A percentile compares a stretch with the other conserved stretches of the same genome.
Evolutionary conservation across 2,797 vertebrate species (phyloP).

Genomic region (Cryptoprocta ferox): DNA sequence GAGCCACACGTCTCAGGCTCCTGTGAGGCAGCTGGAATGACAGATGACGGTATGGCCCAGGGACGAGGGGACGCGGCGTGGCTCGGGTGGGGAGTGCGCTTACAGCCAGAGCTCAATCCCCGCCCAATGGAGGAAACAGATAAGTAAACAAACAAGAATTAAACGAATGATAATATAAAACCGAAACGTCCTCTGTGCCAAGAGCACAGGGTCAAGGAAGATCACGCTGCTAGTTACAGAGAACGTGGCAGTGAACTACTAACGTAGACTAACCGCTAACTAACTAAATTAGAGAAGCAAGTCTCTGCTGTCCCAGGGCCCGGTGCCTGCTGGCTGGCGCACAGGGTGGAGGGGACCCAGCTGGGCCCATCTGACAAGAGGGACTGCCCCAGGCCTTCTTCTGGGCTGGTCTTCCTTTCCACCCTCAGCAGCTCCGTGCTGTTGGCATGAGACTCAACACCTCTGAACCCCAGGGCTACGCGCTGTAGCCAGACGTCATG

Average conservation of each 20-base stretch:
- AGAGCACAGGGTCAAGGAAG: not conserved
- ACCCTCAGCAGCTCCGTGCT: not conserved
- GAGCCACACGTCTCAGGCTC: not conserved
- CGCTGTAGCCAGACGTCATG: not conserved
- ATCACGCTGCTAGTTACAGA: accelerated
- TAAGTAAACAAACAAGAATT: too few species aligned
- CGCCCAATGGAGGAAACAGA: not conserved
- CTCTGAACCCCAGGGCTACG: not conserved
- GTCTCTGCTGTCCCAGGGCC: accelerated
- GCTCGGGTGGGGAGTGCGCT: accelerated
- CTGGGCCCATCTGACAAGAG: not conserved
- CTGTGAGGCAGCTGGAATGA: not conserved
- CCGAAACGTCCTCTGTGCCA: too few species aligned
- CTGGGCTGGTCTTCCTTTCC: not conserved
- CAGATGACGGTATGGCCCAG: not conserved
- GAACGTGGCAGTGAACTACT: not conserved
- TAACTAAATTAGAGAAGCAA: not conserved
- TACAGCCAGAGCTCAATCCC: not conserved
- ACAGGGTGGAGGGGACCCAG: not conserved
- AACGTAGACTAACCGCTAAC: too few species aligned
- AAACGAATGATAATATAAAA: too few species aligned
- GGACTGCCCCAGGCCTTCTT: too few species aligned
- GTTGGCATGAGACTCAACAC: not conserved
- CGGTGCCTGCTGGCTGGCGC: accelerated
- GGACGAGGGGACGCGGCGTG: accelerated